Evolutionary conservation across 2,888 invertebrate genomes (phyloP).

Genomic region (Marronus borbonicus): DNA sequence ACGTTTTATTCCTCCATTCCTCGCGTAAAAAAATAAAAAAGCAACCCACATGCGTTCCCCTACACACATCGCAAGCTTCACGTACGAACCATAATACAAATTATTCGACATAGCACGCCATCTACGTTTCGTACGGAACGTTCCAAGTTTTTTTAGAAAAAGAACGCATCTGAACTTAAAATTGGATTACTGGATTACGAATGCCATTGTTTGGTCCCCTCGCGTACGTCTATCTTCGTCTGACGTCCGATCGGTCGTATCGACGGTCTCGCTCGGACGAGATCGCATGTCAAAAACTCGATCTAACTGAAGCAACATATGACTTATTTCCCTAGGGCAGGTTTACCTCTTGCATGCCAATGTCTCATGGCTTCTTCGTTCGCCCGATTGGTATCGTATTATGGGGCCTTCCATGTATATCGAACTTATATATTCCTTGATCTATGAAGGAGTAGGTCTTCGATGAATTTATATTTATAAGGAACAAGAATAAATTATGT

Average conservation of each 20-base stretch:
- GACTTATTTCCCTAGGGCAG: constrained; percentile 60
- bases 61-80: constrained; percentile 1
- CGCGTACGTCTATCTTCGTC: constrained; percentile 50
- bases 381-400: constrained; percentile 47
- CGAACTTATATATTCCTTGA: background rate
- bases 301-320: constrained; percentile 59
- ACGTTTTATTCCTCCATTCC: constrained; percentile 10
- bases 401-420: constrained; percentile 27
- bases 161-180: constrained; percentile 56
- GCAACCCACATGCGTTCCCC: background rate
- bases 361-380: constrained; percentile 52
- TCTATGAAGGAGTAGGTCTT: background rate
- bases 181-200: constrained; percentile 58
- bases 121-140: constrained; percentile 14
- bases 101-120: no score
- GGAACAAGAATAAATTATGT: constrained; percentile 37
- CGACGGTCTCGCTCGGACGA: constrained; percentile 45
- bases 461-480: constrained; percentile 34
- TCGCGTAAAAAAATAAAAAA: constrained; percentile 25
- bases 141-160: constrained; percentile 17
- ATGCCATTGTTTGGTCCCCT: constrained; percentile 55
- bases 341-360: constrained; percentile 58
- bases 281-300: constrained; percentile 60
- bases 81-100: no score
- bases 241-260: background rate